A percentile compares a stretch with the other conserved stretches of the same genome.
phyloP scores from a whole-genome alignment of 37 sponge, comb jelly and placozoan genomes.

The Lycopodina hypogea region DNA sequence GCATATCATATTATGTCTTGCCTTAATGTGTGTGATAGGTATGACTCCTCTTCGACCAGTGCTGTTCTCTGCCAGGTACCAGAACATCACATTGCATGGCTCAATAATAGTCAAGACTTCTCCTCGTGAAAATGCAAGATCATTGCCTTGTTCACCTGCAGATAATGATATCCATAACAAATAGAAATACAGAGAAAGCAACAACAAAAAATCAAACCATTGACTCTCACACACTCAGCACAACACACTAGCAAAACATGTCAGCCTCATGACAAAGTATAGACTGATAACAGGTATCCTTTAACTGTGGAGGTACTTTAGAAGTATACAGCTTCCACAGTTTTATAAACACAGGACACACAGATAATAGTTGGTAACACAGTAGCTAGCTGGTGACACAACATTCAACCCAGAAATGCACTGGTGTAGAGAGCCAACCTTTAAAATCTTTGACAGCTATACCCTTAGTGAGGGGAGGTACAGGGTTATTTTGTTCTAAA shows the following conservation, averaged over 20 bases:
- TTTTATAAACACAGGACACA: too few relatives aligned
- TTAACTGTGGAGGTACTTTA: too few relatives aligned
- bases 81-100: conserved; percentile 56
- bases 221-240: too few relatives aligned
- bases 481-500: conserved; percentile 24
- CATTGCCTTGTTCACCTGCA: conserved; percentile 40
- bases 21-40: conserved; percentile 54
- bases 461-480: conserved; percentile 25
- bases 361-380: too few relatives aligned
- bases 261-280: too few relatives aligned
- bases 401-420: too few relatives aligned
- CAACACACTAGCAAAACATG: too few relatives aligned
- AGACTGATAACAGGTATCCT: too few relatives aligned
- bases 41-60: conserved; percentile 52
- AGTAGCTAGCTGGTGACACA: too few relatives aligned
- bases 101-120: conserved; percentile 50
- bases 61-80: conserved; percentile 56
- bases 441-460: conserved; percentile 17
- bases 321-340: too few relatives aligned
- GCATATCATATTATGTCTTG: not conserved
- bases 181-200: too few relatives aligned
- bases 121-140: conserved; percentile 47
- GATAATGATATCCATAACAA: not conserved
- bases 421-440: not conserved
- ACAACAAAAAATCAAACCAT: too few relatives aligned